phyloP scores from a whole-genome alignment of 2,797 vertebrate genomes.

The Buceros bicornis region DNA sequence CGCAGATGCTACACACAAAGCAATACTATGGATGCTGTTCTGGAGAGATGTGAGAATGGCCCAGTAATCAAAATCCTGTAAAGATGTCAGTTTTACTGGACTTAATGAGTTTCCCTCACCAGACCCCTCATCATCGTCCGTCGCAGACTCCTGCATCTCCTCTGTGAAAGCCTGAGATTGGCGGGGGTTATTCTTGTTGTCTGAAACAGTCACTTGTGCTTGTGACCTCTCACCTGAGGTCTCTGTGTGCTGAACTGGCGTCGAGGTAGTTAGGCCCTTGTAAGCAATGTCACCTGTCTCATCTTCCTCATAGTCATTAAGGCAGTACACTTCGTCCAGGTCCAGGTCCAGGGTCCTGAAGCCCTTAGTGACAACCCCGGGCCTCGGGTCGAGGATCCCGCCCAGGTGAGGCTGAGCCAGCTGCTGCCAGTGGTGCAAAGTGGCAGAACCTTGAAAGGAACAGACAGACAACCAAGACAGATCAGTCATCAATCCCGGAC shows the following conservation, averaged over 20 bases:
- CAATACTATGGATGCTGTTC: slow-evolving; percentile 76
- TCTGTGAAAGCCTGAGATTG: slow-evolving; percentile 83
- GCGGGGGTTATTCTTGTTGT: slow-evolving; percentile 78
- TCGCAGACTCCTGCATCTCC: slow-evolving; percentile 86
- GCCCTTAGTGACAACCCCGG: slow-evolving; percentile 97
- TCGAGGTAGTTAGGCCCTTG: slow-evolving; percentile 85
- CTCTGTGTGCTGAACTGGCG: slow-evolving; percentile 88
- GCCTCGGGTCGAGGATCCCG: slow-evolving; percentile 92
- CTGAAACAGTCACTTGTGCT: slow-evolving; percentile 84
- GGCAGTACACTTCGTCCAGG: slow-evolving; percentile 95
- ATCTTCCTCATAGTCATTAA: slow-evolving; percentile 95
- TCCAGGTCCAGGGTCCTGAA: slow-evolving; percentile 94
- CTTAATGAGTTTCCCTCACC: slow-evolving; percentile 93
- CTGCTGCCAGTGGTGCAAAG: slow-evolving; percentile 99
- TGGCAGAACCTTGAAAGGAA: slow-evolving; percentile 90
- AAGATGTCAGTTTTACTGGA: slow-evolving; percentile 83
- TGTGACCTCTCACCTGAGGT: slow-evolving; percentile 90
- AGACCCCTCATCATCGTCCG: slow-evolving; percentile 88
- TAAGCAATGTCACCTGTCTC: slow-evolving; percentile 89
- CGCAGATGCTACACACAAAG: slow-evolving; percentile 78
- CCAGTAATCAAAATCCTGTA: slow-evolving; percentile 82
- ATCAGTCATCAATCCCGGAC: not conserved
- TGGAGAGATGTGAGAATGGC: slow-evolving; percentile 80
- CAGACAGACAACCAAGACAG: slow-evolving; percentile 30
- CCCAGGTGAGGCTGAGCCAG: slow-evolving; percentile 96